These are phyloP conservation scores for Patella depressa DNA, from an alignment of 2,888 invertebrate genomes.

Conservation along the genomic window DNA sequence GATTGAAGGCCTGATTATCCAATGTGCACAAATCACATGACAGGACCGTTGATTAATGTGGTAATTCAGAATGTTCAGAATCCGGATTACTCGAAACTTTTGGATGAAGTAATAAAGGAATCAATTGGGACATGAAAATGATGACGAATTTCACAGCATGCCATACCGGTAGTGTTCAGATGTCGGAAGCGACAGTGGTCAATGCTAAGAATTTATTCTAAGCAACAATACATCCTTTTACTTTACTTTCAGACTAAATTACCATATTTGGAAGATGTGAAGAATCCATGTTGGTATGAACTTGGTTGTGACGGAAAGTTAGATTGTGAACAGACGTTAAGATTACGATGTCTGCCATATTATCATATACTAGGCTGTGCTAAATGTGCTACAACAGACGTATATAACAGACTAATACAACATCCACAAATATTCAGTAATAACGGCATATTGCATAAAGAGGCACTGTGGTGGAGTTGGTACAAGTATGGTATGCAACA, in stretches of 20 bases:
- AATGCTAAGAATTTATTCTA: too few species aligned
- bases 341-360: constrained; percentile 36
- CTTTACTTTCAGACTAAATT: constrained; percentile 29
- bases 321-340: background rate
- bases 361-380: constrained; percentile 41
- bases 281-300: constrained; percentile 42
- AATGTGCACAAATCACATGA: too few species aligned
- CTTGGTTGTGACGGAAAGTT: background rate
- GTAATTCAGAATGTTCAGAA: too few species aligned
- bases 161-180: too few species aligned
- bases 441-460: constrained; percentile 34
- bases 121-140: too few species aligned
- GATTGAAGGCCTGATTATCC: too few species aligned
- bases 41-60: too few species aligned
- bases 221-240: background rate
- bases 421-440: constrained; percentile 35
- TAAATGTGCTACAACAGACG: constrained; percentile 40
- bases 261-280: constrained; percentile 29
- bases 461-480: constrained; percentile 41
- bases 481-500: constrained; percentile 32
- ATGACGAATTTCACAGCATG: too few species aligned
- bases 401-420: constrained; percentile 30
- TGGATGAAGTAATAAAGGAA: too few species aligned
- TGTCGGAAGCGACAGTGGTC: too few species aligned
- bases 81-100: too few species aligned